Base-by-base conservation (phyloP, 2,797 vertebrate genomes). In the Gymnoscopelus braueri region DNA sequence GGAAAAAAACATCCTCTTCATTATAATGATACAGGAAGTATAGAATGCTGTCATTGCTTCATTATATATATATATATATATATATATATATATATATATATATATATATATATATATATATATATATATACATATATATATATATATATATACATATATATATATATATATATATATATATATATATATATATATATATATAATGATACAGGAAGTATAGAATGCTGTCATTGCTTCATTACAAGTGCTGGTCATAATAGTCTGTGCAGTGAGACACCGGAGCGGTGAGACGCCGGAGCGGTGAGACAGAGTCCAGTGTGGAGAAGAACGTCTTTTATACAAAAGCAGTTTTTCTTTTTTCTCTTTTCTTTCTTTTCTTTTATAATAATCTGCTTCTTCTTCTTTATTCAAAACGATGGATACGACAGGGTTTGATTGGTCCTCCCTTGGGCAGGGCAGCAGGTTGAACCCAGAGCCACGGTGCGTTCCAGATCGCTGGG, bases 161-260 rank as follows among this genome's bases (percentile, higher is more conserved):
- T 19, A 19, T 19, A 19, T 19, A 19, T 19, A 19, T 19, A 19
- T 19, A 19, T 19, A 19, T 19, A 19, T 19, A 19, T 19, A 19
- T 19, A 19, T 19, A 19, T 19, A 19, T 19, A 19, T 19, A 19
- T 19, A 19, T 19, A 19, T 19, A 19, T 19, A 19, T 19, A 29
- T 29, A 29, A 29, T 29, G 26, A 29, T 4, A 29, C 89, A 92
- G 81, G 87, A 87, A 86, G 89, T 87, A 82, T 86, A 92, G 87
- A 92, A 90, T 89, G 89, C 84, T 88, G 87, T 90, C 88, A 92
- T 91, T 91, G 91, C 91, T 91, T 92, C 89, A 87, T 89, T 91
- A 90, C 87, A 90, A 91, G 88, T 92, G 91, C 91, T 92, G 91
- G 91, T 92, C 89, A 91, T 88, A 88, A 86, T 88, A 85, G 80